A percentile compares a stretch with the other conserved stretches of the same genome.
Evolutionary conservation across 2,113 vertebrate species (phyloP).

Genomic region (Lycaon pictus): DNA sequence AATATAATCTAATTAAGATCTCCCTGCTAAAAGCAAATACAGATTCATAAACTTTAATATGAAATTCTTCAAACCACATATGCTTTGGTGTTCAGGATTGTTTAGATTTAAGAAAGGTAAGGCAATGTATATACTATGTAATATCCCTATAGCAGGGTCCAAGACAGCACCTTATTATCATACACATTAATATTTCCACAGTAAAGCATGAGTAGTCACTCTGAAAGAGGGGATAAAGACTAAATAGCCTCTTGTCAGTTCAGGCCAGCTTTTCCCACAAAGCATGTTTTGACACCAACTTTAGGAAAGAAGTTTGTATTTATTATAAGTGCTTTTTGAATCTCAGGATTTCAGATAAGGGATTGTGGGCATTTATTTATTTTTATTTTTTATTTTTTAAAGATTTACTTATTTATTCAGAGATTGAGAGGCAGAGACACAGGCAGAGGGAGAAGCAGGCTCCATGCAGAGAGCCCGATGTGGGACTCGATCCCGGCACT

Average conservation of each 20-base stretch:
- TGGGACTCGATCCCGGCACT: too few relatives aligned
- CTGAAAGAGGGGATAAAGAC: not conserved
- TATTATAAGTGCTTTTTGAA: not conserved
- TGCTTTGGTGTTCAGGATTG: constrained; percentile 4
- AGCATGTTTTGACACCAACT: not conserved
- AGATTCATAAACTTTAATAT: not conserved
- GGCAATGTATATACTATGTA: not conserved
- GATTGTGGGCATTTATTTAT: not conserved
- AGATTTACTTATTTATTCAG: too few relatives aligned
- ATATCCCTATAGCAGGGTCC: not conserved
- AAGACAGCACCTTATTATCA: not conserved
- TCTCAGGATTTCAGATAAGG: constrained; percentile 30
- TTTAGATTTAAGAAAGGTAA: constrained; percentile 48
- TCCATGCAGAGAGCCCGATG: too few relatives aligned
- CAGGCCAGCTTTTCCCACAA: not conserved
- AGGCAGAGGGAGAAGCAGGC: too few relatives aligned
- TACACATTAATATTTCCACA: not conserved
- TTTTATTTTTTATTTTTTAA: not conserved
- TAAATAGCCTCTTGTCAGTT: not conserved
- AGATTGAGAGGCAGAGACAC: too few relatives aligned
- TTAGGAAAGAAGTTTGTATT: not conserved
- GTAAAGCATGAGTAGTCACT: not conserved
- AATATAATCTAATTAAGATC: constrained; percentile 16
- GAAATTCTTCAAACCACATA: constrained; percentile 16
- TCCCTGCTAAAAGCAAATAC: not conserved